These are phyloP conservation scores for Vidua chalybeata DNA, from an alignment of 2,113 vertebrate species.

Conservation along the genomic window DNA sequence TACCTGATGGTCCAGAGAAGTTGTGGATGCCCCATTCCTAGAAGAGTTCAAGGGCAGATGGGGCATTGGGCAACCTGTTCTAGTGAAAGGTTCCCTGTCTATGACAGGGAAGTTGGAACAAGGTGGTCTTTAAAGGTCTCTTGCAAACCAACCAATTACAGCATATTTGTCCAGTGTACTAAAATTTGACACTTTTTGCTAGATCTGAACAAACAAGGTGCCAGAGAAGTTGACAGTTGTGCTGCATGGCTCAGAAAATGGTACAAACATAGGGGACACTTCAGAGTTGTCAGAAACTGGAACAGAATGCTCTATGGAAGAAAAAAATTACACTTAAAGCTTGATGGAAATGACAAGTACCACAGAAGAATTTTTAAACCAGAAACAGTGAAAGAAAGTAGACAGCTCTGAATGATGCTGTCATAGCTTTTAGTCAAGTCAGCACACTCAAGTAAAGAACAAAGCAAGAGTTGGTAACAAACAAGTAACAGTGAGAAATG, in stretches of 20 bases:
- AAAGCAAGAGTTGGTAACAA: neutral
- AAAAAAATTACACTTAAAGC: neutral
- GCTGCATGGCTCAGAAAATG: neutral
- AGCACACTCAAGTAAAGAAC: neutral
- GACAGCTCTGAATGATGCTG: neutral
- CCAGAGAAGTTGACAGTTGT: neutral
- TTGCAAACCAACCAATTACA: neutral
- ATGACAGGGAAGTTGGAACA: neutral
- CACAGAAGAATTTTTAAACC: neutral
- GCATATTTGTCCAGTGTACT: fast-evolving
- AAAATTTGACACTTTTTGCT: neutral
- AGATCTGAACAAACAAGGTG: neutral
- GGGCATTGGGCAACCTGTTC: neutral
- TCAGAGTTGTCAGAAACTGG: neutral
- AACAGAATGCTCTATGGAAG: neutral
- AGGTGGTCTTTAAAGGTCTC: neutral
- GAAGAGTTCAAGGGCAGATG: neutral
- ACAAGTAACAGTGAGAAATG: neutral
- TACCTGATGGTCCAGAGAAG: neutral
- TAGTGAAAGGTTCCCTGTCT: neutral
- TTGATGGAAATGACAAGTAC: neutral
- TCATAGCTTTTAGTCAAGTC: neutral
- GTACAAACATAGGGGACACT: neutral
- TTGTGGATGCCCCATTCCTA: neutral
- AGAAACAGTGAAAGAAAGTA: neutral